Evolutionary conservation across 2,888 invertebrate genomes (phyloP), one percentile per base, ranked within the genome.

Genomic region (Polylopha cassiicola): DNA sequence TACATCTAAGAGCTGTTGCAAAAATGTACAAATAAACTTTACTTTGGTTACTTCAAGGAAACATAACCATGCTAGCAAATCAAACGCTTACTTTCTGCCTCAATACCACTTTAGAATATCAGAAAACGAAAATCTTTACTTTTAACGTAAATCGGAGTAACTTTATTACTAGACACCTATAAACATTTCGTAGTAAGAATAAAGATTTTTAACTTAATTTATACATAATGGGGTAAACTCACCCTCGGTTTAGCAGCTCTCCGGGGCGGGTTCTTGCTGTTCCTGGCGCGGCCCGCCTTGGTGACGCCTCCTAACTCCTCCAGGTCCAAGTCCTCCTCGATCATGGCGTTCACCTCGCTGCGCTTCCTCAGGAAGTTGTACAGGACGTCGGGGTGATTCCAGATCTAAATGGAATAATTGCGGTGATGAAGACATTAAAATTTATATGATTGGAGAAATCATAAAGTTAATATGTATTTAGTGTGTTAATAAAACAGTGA

Each of bases 301-400:
- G 80, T 76, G 0, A 79, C 82, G 7, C 87, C 88, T 2, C 89
- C 90, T 7, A 91, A 89, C 70, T 95, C 94, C 53, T 94, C 95
- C 37, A 95, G 77, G 70, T 95, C 95, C 52, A 95, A 87, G 74
- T 95, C 95, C 58, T 89, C 86, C 56, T 90, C 90, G 17, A 87
- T 74, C 2, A 90, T 90, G 13, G 91, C 91, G 51, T 91, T 92
- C 13, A 91, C 92, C 58, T 92, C 91, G 46, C 90, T 91, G 27
- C 93, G 89, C 66, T 95, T 95, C 62, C 91, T 92, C 39, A 97
- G 73, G 65, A 95, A 95, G 65, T 95, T 92, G 68, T 95, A 96
- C 15, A 97, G 72, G 9, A 97, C 95, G 69, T 97, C 97, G 0
- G 97, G 96, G 77, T 97, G 97, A 69, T 97, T 97, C 97, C 97